These are phyloP conservation scores for Ranitomeya imitator DNA, from an alignment of 2,113 vertebrate species.

Conservation along the genomic window DNA sequence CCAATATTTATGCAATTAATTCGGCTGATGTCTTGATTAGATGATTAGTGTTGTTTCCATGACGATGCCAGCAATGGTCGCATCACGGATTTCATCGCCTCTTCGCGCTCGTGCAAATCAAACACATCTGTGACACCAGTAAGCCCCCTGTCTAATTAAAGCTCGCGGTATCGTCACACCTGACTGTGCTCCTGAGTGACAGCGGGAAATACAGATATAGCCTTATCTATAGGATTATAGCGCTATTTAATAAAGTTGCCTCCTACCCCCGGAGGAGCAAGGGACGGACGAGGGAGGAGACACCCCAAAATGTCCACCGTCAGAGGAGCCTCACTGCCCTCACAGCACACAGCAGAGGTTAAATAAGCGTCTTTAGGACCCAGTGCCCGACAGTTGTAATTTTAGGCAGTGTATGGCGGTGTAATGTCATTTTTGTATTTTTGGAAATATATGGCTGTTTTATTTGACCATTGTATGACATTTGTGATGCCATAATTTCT, in stretches of 20 bases:
- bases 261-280: background rate
- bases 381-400: too few species aligned
- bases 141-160: constrained; percentile 33
- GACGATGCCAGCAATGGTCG: background rate
- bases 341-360: too few species aligned
- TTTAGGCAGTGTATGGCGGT: too few species aligned
- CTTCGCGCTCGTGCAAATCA: background rate
- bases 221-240: background rate
- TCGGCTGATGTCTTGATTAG: constrained; percentile 29
- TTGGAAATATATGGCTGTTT: too few species aligned
- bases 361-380: too few species aligned
- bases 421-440: too few species aligned
- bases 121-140: background rate
- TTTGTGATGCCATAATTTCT: too few species aligned
- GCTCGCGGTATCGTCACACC: background rate
- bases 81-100: background rate
- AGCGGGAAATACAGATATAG: too few species aligned
- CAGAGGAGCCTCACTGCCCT: too few species aligned
- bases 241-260: background rate
- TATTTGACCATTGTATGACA: too few species aligned
- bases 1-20: constrained; percentile 38
- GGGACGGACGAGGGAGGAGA: background rate
- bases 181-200: background rate
- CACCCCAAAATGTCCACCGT: too few species aligned
- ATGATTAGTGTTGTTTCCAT: constrained; percentile 47